Conservation (phyloP, 2,888 invertebrate species). For the Bhutanitis thaidina region DNA sequence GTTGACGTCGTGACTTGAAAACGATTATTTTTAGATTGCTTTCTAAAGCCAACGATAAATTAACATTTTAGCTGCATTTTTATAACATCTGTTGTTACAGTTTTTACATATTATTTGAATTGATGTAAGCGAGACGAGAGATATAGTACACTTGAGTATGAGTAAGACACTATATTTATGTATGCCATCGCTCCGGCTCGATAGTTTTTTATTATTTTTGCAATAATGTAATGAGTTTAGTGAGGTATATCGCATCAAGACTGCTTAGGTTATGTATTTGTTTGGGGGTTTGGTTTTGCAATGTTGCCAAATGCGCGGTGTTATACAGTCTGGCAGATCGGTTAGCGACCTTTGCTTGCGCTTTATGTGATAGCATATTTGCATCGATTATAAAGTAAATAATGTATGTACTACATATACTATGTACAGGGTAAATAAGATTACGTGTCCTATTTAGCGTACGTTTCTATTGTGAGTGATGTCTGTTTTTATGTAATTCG, state of each 20-base stretch:
- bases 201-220: slow-evolving; percentile 36
- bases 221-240: slow-evolving; percentile 31
- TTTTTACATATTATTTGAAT: slow-evolving; percentile 30
- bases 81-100: slow-evolving; percentile 31
- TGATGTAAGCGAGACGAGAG: slow-evolving; percentile 31
- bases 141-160: slow-evolving; percentile 33
- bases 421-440: not conserved
- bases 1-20: slow-evolving; percentile 50
- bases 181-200: slow-evolving; percentile 34
- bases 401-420: not conserved
- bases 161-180: slow-evolving; percentile 35
- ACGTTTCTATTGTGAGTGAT: not conserved
- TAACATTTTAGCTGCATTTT: slow-evolving; percentile 30
- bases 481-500: not conserved
- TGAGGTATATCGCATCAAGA: slow-evolving; percentile 25
- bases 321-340: slow-evolving; percentile 37
- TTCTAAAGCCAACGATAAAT: slow-evolving; percentile 40
- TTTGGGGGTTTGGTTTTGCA: slow-evolving; percentile 46
- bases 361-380: slow-evolving; percentile 18
- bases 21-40: slow-evolving; percentile 59
- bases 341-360: slow-evolving; percentile 45
- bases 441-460: not conserved
- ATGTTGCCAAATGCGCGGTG: slow-evolving; percentile 44
- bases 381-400: slow-evolving; percentile 13
- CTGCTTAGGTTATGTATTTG: slow-evolving; percentile 48